Evolutionary conservation across 2,888 invertebrate genomes (phyloP).

Genomic region (Sisyra nigra): DNA sequence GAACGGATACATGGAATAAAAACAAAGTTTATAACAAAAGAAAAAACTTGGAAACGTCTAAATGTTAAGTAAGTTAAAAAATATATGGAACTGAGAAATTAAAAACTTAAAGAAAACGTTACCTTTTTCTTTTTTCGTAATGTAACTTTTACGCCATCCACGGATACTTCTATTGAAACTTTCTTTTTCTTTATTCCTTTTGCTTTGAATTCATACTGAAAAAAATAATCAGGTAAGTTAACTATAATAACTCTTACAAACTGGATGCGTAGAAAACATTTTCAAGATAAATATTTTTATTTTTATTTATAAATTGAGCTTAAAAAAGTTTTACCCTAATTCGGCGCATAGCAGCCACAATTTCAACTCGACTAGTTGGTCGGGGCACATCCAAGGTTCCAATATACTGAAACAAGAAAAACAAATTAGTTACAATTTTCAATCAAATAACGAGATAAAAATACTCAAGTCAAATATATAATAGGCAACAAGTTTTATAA

Average conservation of each 20-base stretch:
- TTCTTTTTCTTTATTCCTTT: conserved; percentile 96
- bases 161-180: conserved; percentile 86
- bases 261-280: no score
- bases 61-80: no score
- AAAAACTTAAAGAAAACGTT: conserved; percentile 17
- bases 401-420: conserved; percentile 71
- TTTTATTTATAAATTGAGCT: not conserved
- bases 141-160: conserved; percentile 85
- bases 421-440: not conserved
- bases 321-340: conserved; percentile 65
- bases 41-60: no score
- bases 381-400: conserved; percentile 95
- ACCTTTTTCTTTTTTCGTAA: conserved; percentile 67
- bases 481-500: no score
- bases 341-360: conserved; percentile 96
- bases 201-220: conserved; percentile 97
- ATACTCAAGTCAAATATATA: no score
- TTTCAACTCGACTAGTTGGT: conserved; percentile 92
- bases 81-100: no score
- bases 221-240: conserved; percentile 19
- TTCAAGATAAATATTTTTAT: not conserved
- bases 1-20: no score
- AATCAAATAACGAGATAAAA: no score
- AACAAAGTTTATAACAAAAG: not conserved
- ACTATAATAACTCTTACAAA: no score